Base-by-base conservation (phyloP, 2,888 invertebrate genomes). In the Zygaena filipendulae region DNA sequence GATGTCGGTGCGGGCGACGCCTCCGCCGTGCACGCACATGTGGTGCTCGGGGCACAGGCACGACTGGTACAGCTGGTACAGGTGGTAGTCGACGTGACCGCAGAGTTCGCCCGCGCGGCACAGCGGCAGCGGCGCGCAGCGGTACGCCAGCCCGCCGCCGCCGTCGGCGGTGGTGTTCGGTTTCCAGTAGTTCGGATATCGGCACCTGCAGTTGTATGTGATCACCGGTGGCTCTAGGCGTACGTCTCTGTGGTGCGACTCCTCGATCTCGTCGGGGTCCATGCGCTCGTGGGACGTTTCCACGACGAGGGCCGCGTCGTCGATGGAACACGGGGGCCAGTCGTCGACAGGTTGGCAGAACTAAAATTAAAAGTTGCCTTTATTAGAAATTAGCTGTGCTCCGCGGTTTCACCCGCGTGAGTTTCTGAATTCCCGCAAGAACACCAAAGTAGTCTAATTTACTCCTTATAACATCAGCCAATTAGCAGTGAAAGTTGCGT, bases 31-130 rank as follows among this genome's bases (percentile, higher is more conserved):
- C 9, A 85, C 68, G 45, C 87, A 87, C 13, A 84, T 69, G 42
- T 86, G 82, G 6, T 75, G 72, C 32, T 54, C 52, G 0, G 87
- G 87, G 39, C 87, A 88, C 12, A 82, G 61, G 37, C 87, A 87
- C 4, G 75, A 81, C 45, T 87, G 85, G 48, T 86, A 86, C 8
- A 84, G 62, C 4, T 85, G 82, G 34, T 79, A 82, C 5, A 82
- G 50, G 40, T 86, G 84, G n/a, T 67, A 56, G 42, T 82, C 71
- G 5, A 87, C 80, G 33, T 83, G 70, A 1, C 87, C 87, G 46
- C 87, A 88, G 43, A 82, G 82, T 19, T 87, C 84, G 1, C 67
- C 64, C 0, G 66, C 54, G 10, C 68, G 62, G 45, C 87, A 87
- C 19, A 67, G 53, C 4, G 66, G 66, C 33, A 85, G 56, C 44